Conservation (phyloP, 2,113 vertebrate species). For the Thunnus maccoyii region DNA sequence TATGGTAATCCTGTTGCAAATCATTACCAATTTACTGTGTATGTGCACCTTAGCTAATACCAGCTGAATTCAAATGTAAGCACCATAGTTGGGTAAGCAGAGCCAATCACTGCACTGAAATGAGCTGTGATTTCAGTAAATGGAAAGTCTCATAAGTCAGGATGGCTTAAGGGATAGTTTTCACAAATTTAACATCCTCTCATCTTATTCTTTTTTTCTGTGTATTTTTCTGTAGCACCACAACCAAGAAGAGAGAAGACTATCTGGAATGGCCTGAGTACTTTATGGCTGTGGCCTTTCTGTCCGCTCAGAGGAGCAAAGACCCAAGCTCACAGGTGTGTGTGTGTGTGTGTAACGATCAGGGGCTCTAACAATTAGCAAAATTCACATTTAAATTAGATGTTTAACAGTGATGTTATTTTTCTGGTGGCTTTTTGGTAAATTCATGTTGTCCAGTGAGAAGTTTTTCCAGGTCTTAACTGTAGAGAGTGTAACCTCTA, state of each 20-base stretch:
- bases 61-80: not conserved
- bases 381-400: too few species aligned
- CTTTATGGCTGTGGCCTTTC: constrained; percentile 98
- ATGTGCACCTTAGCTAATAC: not conserved
- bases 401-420: too few species aligned
- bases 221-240: not conserved
- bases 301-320: constrained; percentile 98
- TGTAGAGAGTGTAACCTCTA: too few species aligned
- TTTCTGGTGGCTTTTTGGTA: too few species aligned
- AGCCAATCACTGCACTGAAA: not conserved
- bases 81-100: not conserved
- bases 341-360: too few species aligned
- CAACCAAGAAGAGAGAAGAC: constrained; percentile 88
- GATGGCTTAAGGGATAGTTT: too few species aligned
- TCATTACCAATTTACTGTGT: not conserved
- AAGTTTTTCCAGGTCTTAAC: too few species aligned
- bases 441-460: too few species aligned
- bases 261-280: constrained; percentile 98
- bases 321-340: constrained; percentile 96
- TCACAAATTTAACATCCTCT: too few species aligned
- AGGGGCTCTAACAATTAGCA: too few species aligned
- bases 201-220: too few species aligned
- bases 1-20: not conserved
- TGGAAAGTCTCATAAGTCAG: too few species aligned
- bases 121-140: not conserved